phyloP scores from a whole-genome alignment of 1,140 invertebrate species.

The Pachypsylla venusta region DNA sequence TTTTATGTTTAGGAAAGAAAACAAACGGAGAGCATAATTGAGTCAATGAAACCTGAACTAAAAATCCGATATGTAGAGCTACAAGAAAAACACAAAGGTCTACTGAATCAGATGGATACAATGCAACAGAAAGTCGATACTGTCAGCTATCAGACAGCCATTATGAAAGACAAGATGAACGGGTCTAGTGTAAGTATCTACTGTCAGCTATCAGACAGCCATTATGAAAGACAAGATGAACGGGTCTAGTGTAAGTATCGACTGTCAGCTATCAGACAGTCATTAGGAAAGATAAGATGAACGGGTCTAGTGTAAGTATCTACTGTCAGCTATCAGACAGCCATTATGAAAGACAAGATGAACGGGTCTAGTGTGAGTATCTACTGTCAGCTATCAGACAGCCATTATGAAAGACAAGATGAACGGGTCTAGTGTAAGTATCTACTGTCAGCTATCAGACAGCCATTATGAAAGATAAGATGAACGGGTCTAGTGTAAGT shows the following conservation, averaged over 20 bases:
- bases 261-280: constrained; percentile 44
- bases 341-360: constrained; percentile 51
- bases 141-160: constrained; percentile 44
- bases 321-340: constrained; percentile 43
- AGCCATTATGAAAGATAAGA: too few relatives aligned
- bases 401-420: too few relatives aligned
- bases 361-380: constrained; percentile 38
- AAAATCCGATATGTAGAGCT: constrained; percentile 38
- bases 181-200: constrained; percentile 36
- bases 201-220: constrained; percentile 43
- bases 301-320: constrained; percentile 45
- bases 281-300: constrained; percentile 52
- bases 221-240: constrained; percentile 54
- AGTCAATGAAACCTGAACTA: constrained; percentile 38
- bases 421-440: too few relatives aligned
- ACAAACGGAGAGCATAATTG: constrained; percentile 43
- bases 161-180: constrained; percentile 52
- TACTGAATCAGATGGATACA: constrained; percentile 44
- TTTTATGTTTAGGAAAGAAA: constrained; percentile 41
- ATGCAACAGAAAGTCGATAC: constrained; percentile 43
- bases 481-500: too few relatives aligned
- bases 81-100: constrained; percentile 34
- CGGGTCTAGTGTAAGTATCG: constrained; percentile 35
- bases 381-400: constrained; percentile 4
- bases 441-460: too few relatives aligned